Percentiles rank a stretch among this genome's conserved stretches.
Conservation (phyloP, 2,113 vertebrate species). For the Ciconia stormi region DNA sequence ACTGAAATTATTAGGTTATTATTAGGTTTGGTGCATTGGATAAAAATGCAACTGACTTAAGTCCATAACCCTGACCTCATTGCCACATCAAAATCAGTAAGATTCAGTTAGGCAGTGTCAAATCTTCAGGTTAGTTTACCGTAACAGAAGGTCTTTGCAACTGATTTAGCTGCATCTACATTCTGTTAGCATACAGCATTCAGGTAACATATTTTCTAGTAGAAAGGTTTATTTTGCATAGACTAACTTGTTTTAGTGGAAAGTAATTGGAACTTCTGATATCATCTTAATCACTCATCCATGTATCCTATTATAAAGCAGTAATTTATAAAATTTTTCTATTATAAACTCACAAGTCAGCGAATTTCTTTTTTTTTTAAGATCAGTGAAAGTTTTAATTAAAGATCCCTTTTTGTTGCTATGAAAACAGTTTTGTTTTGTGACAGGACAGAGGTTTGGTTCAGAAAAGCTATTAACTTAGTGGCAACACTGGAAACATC, state of each 20-base stretch:
- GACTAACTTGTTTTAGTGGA: not conserved
- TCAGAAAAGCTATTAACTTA: not conserved
- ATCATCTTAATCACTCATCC: not conserved
- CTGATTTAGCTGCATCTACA: not conserved
- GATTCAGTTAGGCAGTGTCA: not conserved
- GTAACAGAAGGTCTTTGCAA: not conserved
- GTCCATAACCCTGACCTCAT: not conserved
- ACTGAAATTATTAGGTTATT: not conserved
- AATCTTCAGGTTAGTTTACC: not conserved
- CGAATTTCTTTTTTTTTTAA: not conserved
- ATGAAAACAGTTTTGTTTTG: not conserved
- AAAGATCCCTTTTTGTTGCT: not conserved
- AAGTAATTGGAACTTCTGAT: conserved; percentile 44
- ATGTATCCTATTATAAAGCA: not conserved
- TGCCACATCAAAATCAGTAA: not conserved
- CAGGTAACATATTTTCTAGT: not conserved
- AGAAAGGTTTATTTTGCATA: not conserved
- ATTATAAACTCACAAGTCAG: not conserved
- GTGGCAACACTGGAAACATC: not conserved
- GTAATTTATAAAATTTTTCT: not conserved
- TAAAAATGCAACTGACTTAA: not conserved
- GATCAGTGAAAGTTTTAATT: not conserved
- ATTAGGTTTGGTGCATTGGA: not conserved
- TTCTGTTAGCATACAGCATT: not conserved
- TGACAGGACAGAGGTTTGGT: not conserved